These are phyloP conservation scores for Muschampia plurimacula DNA, from an alignment of 2,888 invertebrate genomes.

Conservation along the genomic window DNA sequence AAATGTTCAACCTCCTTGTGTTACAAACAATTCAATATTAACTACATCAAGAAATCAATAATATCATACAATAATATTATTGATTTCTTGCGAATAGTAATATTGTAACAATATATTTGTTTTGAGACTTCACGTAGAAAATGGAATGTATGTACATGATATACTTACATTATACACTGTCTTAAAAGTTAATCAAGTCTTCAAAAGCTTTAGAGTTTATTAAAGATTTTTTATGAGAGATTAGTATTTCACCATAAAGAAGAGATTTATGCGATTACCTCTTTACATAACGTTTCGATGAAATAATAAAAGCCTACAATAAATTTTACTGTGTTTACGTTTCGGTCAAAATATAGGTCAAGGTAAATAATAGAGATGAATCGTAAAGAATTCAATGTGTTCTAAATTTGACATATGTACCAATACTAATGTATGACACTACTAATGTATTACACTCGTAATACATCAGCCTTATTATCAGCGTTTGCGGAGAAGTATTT, in stretches of 20 bases:
- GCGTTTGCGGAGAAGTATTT: not conserved
- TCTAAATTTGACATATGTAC: not conserved
- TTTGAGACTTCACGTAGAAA: too few relatives aligned
- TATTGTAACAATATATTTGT: too few relatives aligned
- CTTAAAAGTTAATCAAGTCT: not conserved
- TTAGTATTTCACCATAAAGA: not conserved
- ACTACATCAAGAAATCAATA: too few relatives aligned
- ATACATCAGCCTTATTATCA: not conserved
- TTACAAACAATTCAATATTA: not conserved
- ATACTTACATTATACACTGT: too few relatives aligned
- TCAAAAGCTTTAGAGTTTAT: not conserved
- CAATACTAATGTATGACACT: too few relatives aligned
- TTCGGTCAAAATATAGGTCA: conserved; percentile 11
- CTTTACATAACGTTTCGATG: not conserved
- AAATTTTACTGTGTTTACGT: conserved; percentile 5
- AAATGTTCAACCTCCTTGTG: not conserved
- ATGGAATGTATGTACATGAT: too few relatives aligned
- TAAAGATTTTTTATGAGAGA: not conserved
- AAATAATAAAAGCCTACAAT: conserved; percentile 1
- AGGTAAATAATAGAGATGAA: conserved; percentile 6
- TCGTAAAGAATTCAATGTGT: not conserved
- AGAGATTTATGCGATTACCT: not conserved
- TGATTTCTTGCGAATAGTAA: too few relatives aligned
- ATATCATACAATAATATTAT: too few relatives aligned
- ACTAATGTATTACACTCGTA: not conserved